These are phyloP conservation scores for Corynorhinus townsendii DNA, from an alignment of 2,113 vertebrate genomes.

Conservation along the genomic window DNA sequence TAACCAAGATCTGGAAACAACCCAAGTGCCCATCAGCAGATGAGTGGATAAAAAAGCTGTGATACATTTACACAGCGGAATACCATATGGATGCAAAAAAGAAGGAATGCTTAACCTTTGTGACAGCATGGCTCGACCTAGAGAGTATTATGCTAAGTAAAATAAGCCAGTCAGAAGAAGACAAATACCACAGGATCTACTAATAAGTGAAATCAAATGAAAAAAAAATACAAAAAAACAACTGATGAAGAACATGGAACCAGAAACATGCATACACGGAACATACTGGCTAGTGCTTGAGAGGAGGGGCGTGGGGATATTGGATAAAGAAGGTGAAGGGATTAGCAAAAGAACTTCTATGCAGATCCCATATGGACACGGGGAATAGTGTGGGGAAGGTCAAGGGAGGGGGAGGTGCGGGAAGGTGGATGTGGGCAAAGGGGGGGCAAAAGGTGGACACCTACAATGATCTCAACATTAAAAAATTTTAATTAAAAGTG, in stretches of 20 bases:
- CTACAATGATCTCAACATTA: neutral
- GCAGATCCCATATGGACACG: neutral
- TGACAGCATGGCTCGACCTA: neutral
- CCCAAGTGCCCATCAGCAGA: neutral
- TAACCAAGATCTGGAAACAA: neutral
- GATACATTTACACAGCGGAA: neutral
- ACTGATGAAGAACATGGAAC: too few relatives aligned
- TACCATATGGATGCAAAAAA: neutral
- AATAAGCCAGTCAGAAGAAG: neutral
- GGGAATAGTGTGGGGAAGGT: neutral
- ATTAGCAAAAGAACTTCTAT: neutral
- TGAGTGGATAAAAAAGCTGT: neutral
- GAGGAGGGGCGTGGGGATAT: too few relatives aligned
- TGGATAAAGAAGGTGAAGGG: too few relatives aligned
- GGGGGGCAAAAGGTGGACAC: neutral
- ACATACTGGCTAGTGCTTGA: too few relatives aligned
- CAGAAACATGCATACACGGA: too few relatives aligned
- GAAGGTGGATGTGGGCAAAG: neutral
- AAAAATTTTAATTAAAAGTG: neutral
- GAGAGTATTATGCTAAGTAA: neutral
- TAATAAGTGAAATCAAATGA: too few relatives aligned
- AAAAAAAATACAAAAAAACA: too few relatives aligned
- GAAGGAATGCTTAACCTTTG: neutral
- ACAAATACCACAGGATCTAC: neutral
- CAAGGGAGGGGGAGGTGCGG: neutral